A percentile compares a stretch with the other conserved stretches of the same genome.
These are phyloP conservation scores for Sialis lutaria DNA, from an alignment of 2,888 invertebrate species.

Conservation along the genomic window DNA sequence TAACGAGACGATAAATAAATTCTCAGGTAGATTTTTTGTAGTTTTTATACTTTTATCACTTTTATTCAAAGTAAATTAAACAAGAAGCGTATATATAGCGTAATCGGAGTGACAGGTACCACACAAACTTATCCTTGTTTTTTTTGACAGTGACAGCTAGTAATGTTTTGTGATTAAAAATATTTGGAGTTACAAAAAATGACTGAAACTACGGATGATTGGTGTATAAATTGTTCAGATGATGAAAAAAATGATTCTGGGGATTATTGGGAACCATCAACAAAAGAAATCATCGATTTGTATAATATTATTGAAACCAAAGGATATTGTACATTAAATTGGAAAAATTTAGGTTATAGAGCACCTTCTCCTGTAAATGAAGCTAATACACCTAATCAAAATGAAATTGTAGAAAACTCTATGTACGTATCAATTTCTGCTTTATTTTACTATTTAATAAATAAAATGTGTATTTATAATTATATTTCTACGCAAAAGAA, in stretches of 20 bases:
- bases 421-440: not conserved
- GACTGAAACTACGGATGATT: conserved; percentile 24
- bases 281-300: conserved; percentile 50
- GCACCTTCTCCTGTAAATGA: conserved; percentile 45
- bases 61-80: no score
- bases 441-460: not conserved
- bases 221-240: conserved; percentile 47
- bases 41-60: no score
- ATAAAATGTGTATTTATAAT: not conserved
- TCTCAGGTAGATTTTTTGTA: no score
- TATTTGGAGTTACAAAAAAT: no score
- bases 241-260: conserved; percentile 37
- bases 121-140: no score
- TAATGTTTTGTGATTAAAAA: no score
- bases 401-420: conserved; percentile 16
- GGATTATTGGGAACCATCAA: conserved; percentile 45
- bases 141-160: no score
- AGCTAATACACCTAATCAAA: conserved; percentile 13
- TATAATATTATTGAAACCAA: conserved; percentile 54
- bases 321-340: conserved; percentile 49
- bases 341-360: conserved; percentile 67
- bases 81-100: no score
- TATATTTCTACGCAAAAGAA: conserved; percentile 5
- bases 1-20: no score
- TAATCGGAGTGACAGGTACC: no score